Evolutionary conservation across 2,797 vertebrate genomes (phyloP), one percentile per base, ranked within the genome.

Genomic region (Gephyroberyx darwinii): DNA sequence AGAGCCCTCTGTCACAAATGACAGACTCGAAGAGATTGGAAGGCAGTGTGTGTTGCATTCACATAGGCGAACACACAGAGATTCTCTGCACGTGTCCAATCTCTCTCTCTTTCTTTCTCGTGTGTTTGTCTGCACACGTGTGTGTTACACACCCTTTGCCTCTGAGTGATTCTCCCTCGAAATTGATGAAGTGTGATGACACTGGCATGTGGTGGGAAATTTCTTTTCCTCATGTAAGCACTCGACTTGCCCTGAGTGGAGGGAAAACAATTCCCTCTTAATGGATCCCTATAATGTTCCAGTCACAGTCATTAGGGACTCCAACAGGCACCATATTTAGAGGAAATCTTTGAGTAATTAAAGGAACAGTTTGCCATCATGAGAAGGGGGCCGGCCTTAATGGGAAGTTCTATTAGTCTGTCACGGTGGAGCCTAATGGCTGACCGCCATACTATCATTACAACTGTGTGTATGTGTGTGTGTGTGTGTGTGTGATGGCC

Each of bases 291-390:
- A 57, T 83, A 89, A 90, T 87, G 86, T 83, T 86, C 67, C 73
- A 77, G 82, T 84, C 76, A 59, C 78, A 82, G 85, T 86, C 90
- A 90, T 92, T 91, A 90, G 86, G 63, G 75, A 84, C 71, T 86
- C 75, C 47, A 78, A 80, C 80, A 77, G 90, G 73, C 80, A 71
- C 78, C 85, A 77, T 90, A 86, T 91, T 90, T 87, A 84, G 85
- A 82, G 71, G 83, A 89, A 90, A 88, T 87, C 76, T 86, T 80
- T 69, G 79, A 86, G 86, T 90, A 91, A 92, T 92, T 92, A 92
- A 91, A 91, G 86, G 80, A 89, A 82, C 69, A 31, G 62, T 71
- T 82, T 77, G 59, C 77, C 64, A 65, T 78, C 77, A 71, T 84
- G 80, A 82, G 78, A 81, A 72, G 62, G 69, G 68, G 76, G 63